Base-by-base conservation (phyloP, 2,888 invertebrate genomes). In the Octonoba sinensis region DNA sequence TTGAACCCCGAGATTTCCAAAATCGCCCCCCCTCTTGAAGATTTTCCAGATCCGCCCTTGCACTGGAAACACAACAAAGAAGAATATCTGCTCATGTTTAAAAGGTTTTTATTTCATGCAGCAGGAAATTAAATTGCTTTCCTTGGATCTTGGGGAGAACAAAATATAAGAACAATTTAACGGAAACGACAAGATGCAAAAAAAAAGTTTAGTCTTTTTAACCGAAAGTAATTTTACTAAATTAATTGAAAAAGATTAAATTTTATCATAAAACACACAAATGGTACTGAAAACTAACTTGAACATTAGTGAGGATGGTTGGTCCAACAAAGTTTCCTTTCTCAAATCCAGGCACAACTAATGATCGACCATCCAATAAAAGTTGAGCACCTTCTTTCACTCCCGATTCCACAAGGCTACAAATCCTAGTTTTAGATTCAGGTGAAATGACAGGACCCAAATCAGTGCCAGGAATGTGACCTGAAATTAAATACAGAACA, bases 261-360 rank as follows among this genome's bases (percentile, higher is more conserved):
- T 59, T 59, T 20, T n/a, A 11, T 51, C 15, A 3, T n/a, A 51
- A 18, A 11, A 51, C 11, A 51, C 11, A 51, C 15, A 59, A 59
- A 3, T 22, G 69, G 59, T 56, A 66, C 15, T 62, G 56, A 20
- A 16, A 22, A 69, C 85, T 85, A 86, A 91, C 91, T 88, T 92
- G 92, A 2, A 99, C 99, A 87, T 94, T 92, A 0, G 95, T 92
- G 8, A 99, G 90, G 84, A 99, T 92, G 15, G 98, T 98, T 0
- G 99, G 98, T 0, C 97, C 99, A 12, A 99, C 94, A 89, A 99
- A 99, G 90, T 99, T 99, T 82, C 99, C 99, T 57, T 95, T 95
- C 87, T 98, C 97, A 88, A 93, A 99, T 71, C 96, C 96, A 1
- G 93, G 88, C 0, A 99, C 97, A 77, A 90, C 92, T 74, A 96